Conservation (phyloP, 2,888 invertebrate genomes). For the Synergus gifuensis region DNA sequence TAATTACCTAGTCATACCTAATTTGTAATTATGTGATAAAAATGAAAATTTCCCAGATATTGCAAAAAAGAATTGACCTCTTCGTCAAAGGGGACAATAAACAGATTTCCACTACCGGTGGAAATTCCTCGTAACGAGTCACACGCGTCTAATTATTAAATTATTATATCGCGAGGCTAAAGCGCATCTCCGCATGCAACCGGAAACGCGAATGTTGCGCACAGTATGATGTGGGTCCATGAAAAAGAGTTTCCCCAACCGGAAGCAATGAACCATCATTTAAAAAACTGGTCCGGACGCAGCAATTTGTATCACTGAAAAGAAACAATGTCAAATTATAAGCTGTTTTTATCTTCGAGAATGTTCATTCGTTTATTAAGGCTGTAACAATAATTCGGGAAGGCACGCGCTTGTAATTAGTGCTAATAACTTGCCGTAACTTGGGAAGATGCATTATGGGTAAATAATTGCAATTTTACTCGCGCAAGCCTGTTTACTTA, state of each 20-base stretch:
- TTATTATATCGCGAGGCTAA: constrained; percentile 48
- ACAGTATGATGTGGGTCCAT: constrained; percentile 52
- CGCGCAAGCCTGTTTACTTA: neutral
- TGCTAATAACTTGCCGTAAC: neutral
- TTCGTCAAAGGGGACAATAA: neutral
- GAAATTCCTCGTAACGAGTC: constrained; percentile 51
- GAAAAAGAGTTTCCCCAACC: constrained; percentile 55
- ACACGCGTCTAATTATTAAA: constrained; percentile 52
- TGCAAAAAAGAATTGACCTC: neutral
- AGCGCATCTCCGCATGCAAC: constrained; percentile 57
- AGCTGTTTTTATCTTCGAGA: neutral
- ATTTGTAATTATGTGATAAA: neutral
- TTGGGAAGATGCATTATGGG: neutral
- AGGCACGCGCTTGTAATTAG: neutral
- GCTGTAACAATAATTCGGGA: neutral
- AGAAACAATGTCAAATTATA: neutral
- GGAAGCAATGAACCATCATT: constrained; percentile 42
- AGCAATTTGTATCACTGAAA: neutral
- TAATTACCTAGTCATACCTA: neutral
- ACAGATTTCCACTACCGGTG: neutral
- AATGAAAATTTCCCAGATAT: neutral
- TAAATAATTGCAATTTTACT: neutral
- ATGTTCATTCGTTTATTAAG: neutral
- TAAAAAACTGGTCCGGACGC: neutral
- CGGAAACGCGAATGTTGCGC: constrained; percentile 55